Evolutionary conservation across 2,113 vertebrate species (phyloP), one percentile per base, ranked within the genome.

Genomic region (Heterotilapia buettikoferi): DNA sequence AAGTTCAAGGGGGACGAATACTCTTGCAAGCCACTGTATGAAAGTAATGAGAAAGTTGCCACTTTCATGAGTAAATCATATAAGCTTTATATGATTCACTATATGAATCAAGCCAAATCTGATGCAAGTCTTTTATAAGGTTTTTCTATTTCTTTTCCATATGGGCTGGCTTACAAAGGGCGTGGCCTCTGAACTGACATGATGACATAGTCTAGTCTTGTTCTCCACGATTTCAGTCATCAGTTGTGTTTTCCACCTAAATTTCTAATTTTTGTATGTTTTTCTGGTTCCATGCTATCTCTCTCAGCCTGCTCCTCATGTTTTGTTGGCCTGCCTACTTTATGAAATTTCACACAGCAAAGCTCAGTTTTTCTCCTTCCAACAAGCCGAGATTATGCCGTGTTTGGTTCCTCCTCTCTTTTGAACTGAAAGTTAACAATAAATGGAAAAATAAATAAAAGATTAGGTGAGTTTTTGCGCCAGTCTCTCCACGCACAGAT

Each of bases 401-500:
- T 4, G 24, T 19, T 78, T 5, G 71, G 43, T 78, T 78, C 26
- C 43, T 78, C 71, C 16, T 78, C 71, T 78, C 24, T n/a, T 1
- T 78, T n/a, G 45, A 76, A 76, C 68, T 5, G 14, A 78, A 50
- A 78, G 43, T 31, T 78, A 50, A 31, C 1, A n/a, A 31, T 50
- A 78, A 50, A 78, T 5, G 71, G 10, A 78, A 31, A 13, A 78
- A 78, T 78, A 78, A 78, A 50, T 50, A 78, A 78, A 50, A 78
- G 71, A 50, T 50, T 78, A 78, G 71, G 9, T 31, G 71, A 78
- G 71, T n/a, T 78, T 50, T 50, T 50, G 45, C 2, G 1, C 26
- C 6, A 4, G 26, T 31, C 45, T 50, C 45, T 50, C 26, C 45
- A 50, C 2, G 1, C 43, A 5, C 71, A 78, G 71, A 78, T 78